Evolutionary conservation across 2,888 invertebrate genomes (phyloP), one percentile per base, ranked within the genome.

Genomic region (Orthosia incerta): DNA sequence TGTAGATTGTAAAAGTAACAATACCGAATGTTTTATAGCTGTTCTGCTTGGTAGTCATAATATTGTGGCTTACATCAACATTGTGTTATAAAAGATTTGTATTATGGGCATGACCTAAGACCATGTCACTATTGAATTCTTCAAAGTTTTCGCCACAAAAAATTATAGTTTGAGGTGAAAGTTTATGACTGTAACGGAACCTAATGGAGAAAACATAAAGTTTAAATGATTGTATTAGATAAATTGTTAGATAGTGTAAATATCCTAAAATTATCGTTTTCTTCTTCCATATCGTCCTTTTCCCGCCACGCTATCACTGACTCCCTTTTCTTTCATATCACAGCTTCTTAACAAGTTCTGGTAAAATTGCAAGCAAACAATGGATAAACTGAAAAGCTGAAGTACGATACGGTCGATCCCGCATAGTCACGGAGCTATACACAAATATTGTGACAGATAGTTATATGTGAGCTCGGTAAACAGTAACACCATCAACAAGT

Each of bases 401-500:
- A 46, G 26, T 51, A 50, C 18, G 13, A 46, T n/a, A 48, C 18
- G 20, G 26, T 51, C 4, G 31, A 46, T 51, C 48, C 16, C 15
- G 16, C 15, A 3, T 12, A 46, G 15, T 7, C 51, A 48, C 26
- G 46, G 62, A 20, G 20, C 50, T n/a, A 51, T 20, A 62, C 18
- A 82, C 48, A 57, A 78, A 82, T 71, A 61, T 62, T 65, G 39
- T 71, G 79, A 51, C 61, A n/a, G 53, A 68, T 61, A 65, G 71
- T 68, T 66, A 57, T 59, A 48, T 61, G 76, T 48, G 66, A 18
- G 12, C 65, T 80, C 62, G 16, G 61, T 51, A 71, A 68, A 76
- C 82, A 68, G 53, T 51, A 61, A 57, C 71, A 51, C 56, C 67
- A 70, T 82, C 85, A 85, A 83, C 85, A 83, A 83, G 83, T 85